Percentiles rank a stretch among this genome's conserved stretches.
Evolutionary conservation across 2,113 vertebrate genomes (phyloP).

Genomic region (Pomatostomus ruficeps): DNA sequence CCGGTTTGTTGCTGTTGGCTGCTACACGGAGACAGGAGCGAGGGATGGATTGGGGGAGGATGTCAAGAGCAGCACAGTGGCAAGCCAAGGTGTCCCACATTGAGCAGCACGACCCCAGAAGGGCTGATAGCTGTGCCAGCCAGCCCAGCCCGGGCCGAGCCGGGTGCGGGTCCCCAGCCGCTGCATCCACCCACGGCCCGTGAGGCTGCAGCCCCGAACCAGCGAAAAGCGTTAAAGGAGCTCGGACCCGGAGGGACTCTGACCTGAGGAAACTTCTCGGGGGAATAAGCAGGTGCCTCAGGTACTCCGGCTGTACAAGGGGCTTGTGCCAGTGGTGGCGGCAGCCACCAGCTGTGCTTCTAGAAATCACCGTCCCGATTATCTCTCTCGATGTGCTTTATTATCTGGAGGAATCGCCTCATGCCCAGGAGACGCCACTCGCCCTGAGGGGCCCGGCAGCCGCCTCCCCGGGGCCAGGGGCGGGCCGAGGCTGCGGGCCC

Average conservation of each 20-base stretch:
- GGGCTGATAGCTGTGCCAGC: not conserved
- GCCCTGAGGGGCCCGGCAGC: fast-evolving
- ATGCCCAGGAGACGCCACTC: too few relatives aligned
- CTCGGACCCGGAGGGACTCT: not conserved
- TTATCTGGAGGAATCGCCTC: not conserved
- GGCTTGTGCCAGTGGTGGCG: not conserved
- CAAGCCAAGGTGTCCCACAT: fast-evolving
- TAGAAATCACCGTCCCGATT: not conserved
- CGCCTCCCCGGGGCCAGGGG: not conserved
- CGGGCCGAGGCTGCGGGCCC: fast-evolving
- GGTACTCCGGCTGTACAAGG: fast-evolving
- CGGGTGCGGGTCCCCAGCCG: fast-evolving
- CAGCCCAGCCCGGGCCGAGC: fast-evolving
- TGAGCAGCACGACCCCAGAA: not conserved
- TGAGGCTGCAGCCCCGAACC: not conserved
- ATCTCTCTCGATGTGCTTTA: not conserved
- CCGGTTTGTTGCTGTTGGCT: not conserved
- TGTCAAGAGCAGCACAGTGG: fast-evolving
- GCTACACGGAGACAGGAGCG: fast-evolving
- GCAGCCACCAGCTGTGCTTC: not conserved
- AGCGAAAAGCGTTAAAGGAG: not conserved
- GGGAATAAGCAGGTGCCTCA: too few relatives aligned
- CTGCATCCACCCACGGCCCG: fast-evolving
- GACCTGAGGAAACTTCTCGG: not conserved
- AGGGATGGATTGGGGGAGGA: not conserved